Conservation (phyloP, 2,797 vertebrate species). For the Artibeus lituratus region DNA sequence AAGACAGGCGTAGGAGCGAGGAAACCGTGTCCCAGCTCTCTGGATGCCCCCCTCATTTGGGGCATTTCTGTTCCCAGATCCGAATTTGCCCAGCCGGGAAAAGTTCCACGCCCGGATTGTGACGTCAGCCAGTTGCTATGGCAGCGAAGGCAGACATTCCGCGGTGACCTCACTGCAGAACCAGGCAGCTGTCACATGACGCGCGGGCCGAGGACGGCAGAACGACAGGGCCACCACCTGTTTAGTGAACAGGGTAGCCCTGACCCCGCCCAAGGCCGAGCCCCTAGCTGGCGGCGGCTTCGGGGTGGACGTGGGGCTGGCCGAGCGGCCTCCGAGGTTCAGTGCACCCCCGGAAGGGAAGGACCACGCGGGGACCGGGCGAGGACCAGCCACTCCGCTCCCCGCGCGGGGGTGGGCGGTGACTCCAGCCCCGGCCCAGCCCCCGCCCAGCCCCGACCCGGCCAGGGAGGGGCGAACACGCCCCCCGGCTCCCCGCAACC, state of each 20-base stretch:
- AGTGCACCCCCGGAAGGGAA: background rate
- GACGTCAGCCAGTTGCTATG: conserved; percentile 71
- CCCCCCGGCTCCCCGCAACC: background rate
- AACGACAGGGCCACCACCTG: conserved; percentile 69
- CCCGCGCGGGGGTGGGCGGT: background rate
- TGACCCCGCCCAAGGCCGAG: conserved; percentile 39
- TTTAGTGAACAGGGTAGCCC: conserved; percentile 43
- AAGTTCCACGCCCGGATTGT: conserved; percentile 53
- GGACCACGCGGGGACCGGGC: background rate
- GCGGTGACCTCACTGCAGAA: conserved; percentile 72
- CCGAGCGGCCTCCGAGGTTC: background rate
- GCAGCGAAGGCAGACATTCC: conserved; percentile 72
- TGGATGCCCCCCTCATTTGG: background rate
- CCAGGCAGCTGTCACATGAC: conserved; percentile 71
- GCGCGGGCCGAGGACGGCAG: conserved; percentile 2
- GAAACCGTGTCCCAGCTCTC: background rate
- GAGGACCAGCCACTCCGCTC: background rate
- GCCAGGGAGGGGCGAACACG: background rate
- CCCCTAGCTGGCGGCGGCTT: background rate
- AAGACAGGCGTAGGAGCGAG: background rate
- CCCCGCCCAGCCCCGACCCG: background rate
- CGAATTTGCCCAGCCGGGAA: background rate
- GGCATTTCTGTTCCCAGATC: background rate
- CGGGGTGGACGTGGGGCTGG: background rate
- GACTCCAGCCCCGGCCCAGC: background rate